Conservation (phyloP, 2,113 vertebrate genomes). For the Fukomys damarensis region DNA sequence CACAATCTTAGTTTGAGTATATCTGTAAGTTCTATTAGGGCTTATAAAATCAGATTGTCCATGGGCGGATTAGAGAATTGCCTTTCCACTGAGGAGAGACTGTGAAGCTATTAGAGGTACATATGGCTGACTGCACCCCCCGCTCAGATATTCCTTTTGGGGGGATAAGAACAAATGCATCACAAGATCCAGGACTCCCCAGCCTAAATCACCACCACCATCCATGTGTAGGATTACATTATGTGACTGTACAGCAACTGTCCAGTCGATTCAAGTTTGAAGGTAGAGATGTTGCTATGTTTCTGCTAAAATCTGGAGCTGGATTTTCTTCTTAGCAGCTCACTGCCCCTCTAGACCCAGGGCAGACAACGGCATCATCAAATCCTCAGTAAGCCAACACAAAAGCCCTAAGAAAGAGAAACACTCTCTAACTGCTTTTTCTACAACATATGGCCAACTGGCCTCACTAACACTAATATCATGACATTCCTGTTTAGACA, state of each 20-base stretch:
- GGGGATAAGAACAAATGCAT: not conserved
- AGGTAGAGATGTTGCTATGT: not conserved
- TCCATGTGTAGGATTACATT: fast-evolving
- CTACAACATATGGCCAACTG: not conserved
- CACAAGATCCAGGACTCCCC: not conserved
- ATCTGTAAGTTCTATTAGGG: conserved; percentile 66
- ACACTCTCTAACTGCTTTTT: not conserved
- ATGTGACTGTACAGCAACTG: not conserved
- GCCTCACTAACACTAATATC: not conserved
- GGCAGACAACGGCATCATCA: conserved; percentile 25
- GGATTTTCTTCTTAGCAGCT: conserved; percentile 28
- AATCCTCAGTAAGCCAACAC: not conserved
- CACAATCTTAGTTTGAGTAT: conserved; percentile 29
- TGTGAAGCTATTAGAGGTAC: not conserved
- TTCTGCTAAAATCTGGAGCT: not conserved
- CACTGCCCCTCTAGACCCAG: not conserved
- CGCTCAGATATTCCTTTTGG: not conserved
- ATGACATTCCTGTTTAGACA: not conserved
- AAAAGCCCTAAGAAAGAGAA: not conserved
- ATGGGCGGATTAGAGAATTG: not conserved
- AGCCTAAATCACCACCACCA: not conserved
- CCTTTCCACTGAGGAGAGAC: not conserved
- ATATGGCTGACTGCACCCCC: not conserved
- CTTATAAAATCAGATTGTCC: not conserved
- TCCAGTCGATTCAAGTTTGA: fast-evolving